A percentile compares a stretch with the other conserved stretches of the same genome.
Conservation (phyloP, 1,140 invertebrate species). For the Planococcus citri region DNA sequence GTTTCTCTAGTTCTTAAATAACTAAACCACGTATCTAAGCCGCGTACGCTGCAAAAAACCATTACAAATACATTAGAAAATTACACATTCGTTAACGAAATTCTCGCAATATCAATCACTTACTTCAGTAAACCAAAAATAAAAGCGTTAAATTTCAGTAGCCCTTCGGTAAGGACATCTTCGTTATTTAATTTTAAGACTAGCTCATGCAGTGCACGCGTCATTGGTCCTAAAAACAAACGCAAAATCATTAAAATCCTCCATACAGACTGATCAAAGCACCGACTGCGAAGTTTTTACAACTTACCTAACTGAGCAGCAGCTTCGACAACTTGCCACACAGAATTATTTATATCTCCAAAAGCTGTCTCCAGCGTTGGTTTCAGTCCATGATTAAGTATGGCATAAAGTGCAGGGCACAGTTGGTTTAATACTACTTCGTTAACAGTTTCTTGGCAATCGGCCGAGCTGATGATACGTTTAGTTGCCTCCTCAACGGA, state of each 20-base stretch:
- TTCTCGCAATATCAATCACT: slow-evolving; percentile 33
- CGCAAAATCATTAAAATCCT: not conserved
- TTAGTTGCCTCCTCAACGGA: slow-evolving; percentile 53
- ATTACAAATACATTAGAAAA: not conserved
- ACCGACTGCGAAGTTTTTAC: not conserved
- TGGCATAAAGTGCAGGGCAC: slow-evolving; percentile 72
- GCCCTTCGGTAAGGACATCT: slow-evolving; percentile 66
- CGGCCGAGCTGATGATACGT: slow-evolving; percentile 38
- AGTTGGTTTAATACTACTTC: slow-evolving; percentile 55
- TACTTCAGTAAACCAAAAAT: slow-evolving; percentile 79
- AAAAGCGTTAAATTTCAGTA: slow-evolving; percentile 81
- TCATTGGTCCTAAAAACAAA: slow-evolving; percentile 49
- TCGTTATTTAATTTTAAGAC: slow-evolving; percentile 74
- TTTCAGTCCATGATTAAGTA: slow-evolving; percentile 70
- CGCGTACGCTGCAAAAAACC: slow-evolving; percentile 47
- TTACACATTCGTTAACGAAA: not conserved
- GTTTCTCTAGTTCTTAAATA: slow-evolving; percentile 69
- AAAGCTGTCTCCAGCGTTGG: slow-evolving; percentile 70
- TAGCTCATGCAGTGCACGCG: slow-evolving; percentile 71
- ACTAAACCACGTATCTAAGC: slow-evolving; percentile 72
- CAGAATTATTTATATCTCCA: slow-evolving; percentile 71
- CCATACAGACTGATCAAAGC: not conserved
- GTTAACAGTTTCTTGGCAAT: slow-evolving; percentile 39
- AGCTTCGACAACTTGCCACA: slow-evolving; percentile 77
- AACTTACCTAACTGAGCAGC: slow-evolving; percentile 64